Evolutionary conservation across 2,113 vertebrate species (phyloP), one percentile per base, ranked within the genome.

Genomic region (Ochotona princeps): DNA sequence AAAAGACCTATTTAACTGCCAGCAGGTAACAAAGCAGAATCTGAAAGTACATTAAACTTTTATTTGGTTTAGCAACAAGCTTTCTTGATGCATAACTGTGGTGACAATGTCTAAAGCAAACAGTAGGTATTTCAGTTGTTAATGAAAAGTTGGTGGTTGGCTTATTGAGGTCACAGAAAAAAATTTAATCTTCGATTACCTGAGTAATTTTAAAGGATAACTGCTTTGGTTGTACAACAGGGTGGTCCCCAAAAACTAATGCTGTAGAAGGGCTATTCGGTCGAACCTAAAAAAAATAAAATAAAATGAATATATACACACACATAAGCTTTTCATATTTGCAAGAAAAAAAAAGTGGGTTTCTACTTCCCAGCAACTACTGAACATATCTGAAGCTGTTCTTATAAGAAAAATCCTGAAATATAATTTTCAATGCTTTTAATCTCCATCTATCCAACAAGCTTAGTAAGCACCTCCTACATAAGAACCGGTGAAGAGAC

Each of bases 261-360:
- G 99, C 98, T 96, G 99, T 99, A 97, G 99, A 99, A 96, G 99
- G 99, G 97, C 99, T 99, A 98, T 99, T 99, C 98, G 99, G 99
- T 97, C 99, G 98, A 98, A 99, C 98, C 99, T 99, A 97, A 94
- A 98, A 78, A 98, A 44, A 94, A 25, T 94, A 97, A 93, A 44
- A 44, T 44, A 44, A 6, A 44, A 44, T 44, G 38, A 44, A 98
- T 74, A 98, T 20, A 93, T 7, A 96, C 0, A 63, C 38, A 44
- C 38, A 44, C 38, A 90, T 93, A 60, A 84, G 94, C 69, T 47
- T 35, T 92, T 87, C 91, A 87, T 51, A 74, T 88, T 94, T 88
- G 83, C 54, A 92, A 82, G 51, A 44, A 63, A 67, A 94, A 83
- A 92, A 87, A 75, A 47, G 14, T 0, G 83, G 20, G 11, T 65